phyloP scores from a whole-genome alignment of 2,797 vertebrate species.

The Alexandromys oeconomus region DNA sequence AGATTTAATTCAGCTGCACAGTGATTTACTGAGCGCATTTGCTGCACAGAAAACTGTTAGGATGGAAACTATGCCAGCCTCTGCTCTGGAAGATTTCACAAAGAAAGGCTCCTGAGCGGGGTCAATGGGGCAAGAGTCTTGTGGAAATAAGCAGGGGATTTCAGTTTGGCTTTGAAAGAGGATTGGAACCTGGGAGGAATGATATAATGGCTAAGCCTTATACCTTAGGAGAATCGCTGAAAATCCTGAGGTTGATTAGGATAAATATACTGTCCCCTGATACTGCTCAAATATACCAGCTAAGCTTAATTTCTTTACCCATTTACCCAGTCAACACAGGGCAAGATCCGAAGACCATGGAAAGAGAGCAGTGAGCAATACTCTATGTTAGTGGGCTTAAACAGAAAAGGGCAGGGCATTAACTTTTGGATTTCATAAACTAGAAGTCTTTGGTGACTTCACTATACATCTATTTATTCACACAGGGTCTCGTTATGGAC shows the following conservation, averaged over 20 bases:
- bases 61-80: background rate
- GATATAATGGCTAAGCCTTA: background rate
- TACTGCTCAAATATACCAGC: background rate
- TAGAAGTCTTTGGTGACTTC: background rate
- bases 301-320: slow-evolving; percentile 23
- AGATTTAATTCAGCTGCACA: slow-evolving; percentile 69
- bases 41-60: slow-evolving; percentile 8
- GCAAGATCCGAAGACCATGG: background rate
- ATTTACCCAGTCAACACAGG: background rate
- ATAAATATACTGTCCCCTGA: background rate
- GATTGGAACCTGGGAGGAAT: slow-evolving; percentile 14
- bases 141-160: background rate
- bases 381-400: background rate
- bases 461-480: background rate
- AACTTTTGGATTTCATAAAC: background rate
- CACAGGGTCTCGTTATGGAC: background rate
- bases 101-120: slow-evolving; percentile 18
- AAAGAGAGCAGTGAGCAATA: background rate
- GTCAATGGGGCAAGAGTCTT: background rate
- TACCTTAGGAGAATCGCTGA: background rate
- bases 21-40: slow-evolving; percentile 69
- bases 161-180: slow-evolving; percentile 50
- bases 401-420: background rate
- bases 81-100: background rate
- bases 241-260: background rate